These are phyloP conservation scores for Ephydatia muelleri DNA, from an alignment of 37 sponge, comb jelly and placozoan genomes.

Conservation along the genomic window DNA sequence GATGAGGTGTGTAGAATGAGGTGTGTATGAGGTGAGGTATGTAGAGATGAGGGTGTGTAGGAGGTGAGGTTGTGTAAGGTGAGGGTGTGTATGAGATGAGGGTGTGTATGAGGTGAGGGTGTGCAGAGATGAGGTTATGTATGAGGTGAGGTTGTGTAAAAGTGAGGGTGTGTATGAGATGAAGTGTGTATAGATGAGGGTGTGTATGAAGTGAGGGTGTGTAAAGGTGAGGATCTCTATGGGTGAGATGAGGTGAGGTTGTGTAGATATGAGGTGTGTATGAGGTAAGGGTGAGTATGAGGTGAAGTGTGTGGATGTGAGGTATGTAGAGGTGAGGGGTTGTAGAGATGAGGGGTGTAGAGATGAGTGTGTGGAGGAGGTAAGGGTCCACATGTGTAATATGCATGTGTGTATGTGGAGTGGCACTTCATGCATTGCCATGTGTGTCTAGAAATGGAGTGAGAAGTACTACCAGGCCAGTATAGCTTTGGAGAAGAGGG, in stretches of 20 bases:
- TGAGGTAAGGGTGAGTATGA: slow-evolving; percentile 29
- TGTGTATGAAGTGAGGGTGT: neutral
- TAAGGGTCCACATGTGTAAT: neutral
- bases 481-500: slow-evolving; percentile 38
- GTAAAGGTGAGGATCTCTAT: neutral
- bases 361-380: too few relatives aligned
- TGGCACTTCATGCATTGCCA: neutral
- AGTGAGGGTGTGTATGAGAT: neutral
- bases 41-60: neutral
- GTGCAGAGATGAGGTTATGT: slow-evolving; percentile 22
- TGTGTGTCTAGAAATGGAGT: slow-evolving; percentile 56
- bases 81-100: too few relatives aligned
- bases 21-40: neutral
- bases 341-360: neutral
- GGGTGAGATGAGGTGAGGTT: neutral
- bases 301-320: neutral
- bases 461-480: slow-evolving; percentile 59
- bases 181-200: neutral
- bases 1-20: neutral
- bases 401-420: too few relatives aligned
- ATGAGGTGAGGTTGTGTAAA: slow-evolving; percentile 38
- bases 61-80: neutral
- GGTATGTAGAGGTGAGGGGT: neutral
- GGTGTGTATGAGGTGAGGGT: too few relatives aligned
- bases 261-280: slow-evolving; percentile 4